A percentile compares a stretch with the other conserved stretches of the same genome.
Conservation (phyloP, 2,797 vertebrate genomes). For the Micrastur ruficollis region DNA sequence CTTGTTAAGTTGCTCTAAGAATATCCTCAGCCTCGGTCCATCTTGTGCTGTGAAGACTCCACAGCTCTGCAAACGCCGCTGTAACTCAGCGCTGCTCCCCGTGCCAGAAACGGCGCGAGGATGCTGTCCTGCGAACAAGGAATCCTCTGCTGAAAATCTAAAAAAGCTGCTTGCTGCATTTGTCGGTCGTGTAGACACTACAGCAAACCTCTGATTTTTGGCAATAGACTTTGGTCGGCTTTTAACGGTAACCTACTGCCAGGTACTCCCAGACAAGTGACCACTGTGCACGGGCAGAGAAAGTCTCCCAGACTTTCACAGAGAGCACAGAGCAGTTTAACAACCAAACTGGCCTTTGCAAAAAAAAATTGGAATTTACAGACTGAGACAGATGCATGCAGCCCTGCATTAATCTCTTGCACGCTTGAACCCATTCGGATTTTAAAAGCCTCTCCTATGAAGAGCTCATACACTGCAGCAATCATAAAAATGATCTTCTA, state of each 20-base stretch:
- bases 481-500: not conserved
- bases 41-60: not conserved
- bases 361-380: not conserved
- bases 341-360: not conserved
- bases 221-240: not conserved
- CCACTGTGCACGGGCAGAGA: not conserved
- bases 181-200: fast-evolving
- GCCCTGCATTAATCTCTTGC: not conserved
- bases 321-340: not conserved
- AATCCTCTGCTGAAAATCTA: not conserved
- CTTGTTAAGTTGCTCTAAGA: not conserved
- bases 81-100: not conserved
- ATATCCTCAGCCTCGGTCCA: not conserved
- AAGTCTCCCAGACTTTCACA: not conserved
- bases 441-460: not conserved
- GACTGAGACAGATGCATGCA: not conserved
- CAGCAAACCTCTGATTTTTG: not conserved
- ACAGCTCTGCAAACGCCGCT: not conserved
- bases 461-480: not conserved
- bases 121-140: not conserved
- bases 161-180: not conserved
- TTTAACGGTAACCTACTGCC: not conserved
- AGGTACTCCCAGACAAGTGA: not conserved
- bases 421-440: not conserved
- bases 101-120: fast-evolving